phyloP scores from a whole-genome alignment of 2,113 vertebrate species.

The Dromiciops gliroides region DNA sequence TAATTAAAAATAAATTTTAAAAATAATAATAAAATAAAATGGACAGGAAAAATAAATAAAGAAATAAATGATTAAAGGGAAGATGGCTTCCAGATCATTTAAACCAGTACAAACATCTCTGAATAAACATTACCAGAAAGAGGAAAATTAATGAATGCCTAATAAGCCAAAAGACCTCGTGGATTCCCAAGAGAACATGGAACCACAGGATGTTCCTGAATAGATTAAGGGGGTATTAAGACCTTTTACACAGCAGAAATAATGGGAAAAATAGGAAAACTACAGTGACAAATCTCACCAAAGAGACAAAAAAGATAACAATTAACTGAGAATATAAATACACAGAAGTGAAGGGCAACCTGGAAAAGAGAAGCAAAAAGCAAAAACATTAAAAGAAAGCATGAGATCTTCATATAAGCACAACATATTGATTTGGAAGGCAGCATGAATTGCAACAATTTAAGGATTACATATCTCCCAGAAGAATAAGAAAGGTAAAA shows the following conservation, averaged over 20 bases:
- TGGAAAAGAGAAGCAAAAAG: neutral
- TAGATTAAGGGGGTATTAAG: neutral
- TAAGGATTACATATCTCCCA: neutral
- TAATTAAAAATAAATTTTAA: too few relatives aligned
- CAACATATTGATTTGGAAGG: neutral
- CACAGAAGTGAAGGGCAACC: neutral
- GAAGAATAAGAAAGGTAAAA: neutral
- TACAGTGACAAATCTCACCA: neutral
- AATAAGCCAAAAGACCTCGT: neutral
- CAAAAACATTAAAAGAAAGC: neutral
- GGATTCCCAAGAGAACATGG: neutral
- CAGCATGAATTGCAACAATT: neutral
- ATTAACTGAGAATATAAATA: neutral
- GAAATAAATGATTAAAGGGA: neutral
- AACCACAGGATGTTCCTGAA: neutral
- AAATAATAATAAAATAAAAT: too few relatives aligned
- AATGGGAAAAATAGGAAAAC: neutral
- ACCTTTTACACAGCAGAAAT: neutral
- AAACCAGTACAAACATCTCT: neutral
- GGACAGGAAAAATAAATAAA: too few relatives aligned
- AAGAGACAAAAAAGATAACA: neutral
- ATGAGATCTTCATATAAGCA: neutral
- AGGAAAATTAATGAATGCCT: neutral
- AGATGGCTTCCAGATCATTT: neutral
- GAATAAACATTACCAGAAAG: neutral